Base-by-base conservation (phyloP, 2,888 invertebrate species). In the Lycocerus yunnanus region DNA sequence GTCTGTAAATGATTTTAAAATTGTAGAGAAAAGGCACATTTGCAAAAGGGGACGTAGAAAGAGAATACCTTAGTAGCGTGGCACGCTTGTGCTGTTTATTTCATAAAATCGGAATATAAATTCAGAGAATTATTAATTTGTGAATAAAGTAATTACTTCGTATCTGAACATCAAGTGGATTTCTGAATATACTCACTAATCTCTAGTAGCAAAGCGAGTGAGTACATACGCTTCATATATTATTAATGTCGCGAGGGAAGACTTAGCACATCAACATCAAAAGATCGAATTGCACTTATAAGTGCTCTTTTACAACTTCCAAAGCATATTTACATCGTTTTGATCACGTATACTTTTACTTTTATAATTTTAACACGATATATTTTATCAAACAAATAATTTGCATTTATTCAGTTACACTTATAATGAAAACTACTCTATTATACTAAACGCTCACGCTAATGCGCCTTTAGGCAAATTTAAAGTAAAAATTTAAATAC, bases 101-200 rank as follows among this genome's bases (percentile, higher is more conserved):
- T 81, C 82, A 81, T 83, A 83, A 83, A 84, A 83, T 83, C 79
- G 81, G 77, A 82, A 82, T 83, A 81, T 81, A 82, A 83, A 83
- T 82, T 81, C 80, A 79, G 79, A 75, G 82, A 83, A 83, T 84
- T 83, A 84, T 84, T 84, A 84, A 84, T 84, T 83, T 77, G 74
- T 75, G 79, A 81, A 82, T 83, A 82, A 83, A 82, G 83, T 81
- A 83, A 84, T 84, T 84, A 82, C 80, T 77, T 78, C 77, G 78
- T 78, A 80, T 80, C 80, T 80, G 80, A 81, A 80, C 79, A 80
- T 80, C 81, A 81, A 80, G 79, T 78, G 77, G 81, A 78, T 79
- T 80, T 78, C 76, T 72, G 66, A 69, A 77, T 78, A 77, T 77
- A 77, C 76, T 80, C 78, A 65, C 78, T 78, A 78, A 77, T 77